Evolutionary conservation across 2,888 invertebrate species (phyloP).

Genomic region (Andrena camellia): DNA sequence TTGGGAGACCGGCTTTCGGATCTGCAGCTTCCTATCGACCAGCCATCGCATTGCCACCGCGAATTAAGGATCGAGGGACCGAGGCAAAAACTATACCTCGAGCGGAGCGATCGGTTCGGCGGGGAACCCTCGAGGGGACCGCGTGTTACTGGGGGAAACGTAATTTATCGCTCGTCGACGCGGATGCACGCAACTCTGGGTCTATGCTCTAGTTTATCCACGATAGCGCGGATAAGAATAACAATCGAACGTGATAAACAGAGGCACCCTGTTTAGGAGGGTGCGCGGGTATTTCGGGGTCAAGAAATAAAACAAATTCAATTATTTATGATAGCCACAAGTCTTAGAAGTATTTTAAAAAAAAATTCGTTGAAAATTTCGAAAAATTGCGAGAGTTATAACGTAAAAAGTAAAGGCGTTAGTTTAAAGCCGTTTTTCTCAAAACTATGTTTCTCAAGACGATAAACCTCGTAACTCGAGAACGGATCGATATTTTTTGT

Average conservation of each 20-base stretch:
- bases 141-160: not conserved
- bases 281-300: too few species aligned
- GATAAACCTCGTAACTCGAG: too few species aligned
- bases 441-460: too few species aligned
- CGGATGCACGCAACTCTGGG: not conserved
- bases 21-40: not conserved
- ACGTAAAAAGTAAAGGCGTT: too few species aligned
- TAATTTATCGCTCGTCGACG: conserved; percentile 23
- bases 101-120: not conserved
- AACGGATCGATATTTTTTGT: too few species aligned
- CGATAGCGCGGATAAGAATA: not conserved
- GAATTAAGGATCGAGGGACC: conserved; percentile 41
- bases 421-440: too few species aligned
- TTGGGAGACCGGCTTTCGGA: conserved; percentile 3
- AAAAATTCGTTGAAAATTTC: too few species aligned
- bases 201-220: not conserved
- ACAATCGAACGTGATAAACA: not conserved
- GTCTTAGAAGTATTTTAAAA: too few species aligned
- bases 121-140: not conserved
- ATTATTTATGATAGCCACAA: too few species aligned
- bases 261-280: not conserved
- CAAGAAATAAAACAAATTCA: too few species aligned
- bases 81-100: not conserved
- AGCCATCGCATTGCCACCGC: conserved; percentile 1
- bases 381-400: too few species aligned